These are phyloP conservation scores for Callimorpha dominula DNA, from an alignment of 2,888 invertebrate genomes.

Conservation along the genomic window DNA sequence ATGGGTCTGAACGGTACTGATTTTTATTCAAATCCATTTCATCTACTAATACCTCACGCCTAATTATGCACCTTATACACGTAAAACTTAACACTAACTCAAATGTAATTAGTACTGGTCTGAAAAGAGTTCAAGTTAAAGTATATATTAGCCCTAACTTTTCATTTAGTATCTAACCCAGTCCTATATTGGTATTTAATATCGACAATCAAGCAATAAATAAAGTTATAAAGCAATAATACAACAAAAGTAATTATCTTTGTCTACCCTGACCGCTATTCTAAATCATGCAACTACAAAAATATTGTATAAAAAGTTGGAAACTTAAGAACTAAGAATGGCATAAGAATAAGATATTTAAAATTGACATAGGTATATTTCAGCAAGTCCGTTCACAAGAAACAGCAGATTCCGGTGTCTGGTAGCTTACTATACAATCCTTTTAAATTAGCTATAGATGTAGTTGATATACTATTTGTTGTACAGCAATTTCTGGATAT, in stretches of 20 bases:
- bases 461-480: too few relatives aligned
- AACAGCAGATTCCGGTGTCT: too few relatives aligned
- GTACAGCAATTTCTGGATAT: too few relatives aligned
- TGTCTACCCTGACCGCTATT: slow-evolving; percentile 9
- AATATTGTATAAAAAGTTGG: too few relatives aligned
- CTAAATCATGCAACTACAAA: background rate
- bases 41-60: background rate
- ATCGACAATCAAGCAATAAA: background rate
- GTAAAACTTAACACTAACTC: too few relatives aligned
- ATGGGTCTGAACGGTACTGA: too few relatives aligned
- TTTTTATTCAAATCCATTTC: background rate
- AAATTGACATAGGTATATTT: too few relatives aligned
- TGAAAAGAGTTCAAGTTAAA: background rate
- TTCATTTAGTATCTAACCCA: background rate
- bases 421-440: too few relatives aligned
- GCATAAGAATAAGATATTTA: too few relatives aligned
- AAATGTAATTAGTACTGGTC: background rate
- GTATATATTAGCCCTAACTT: slow-evolving; percentile 1
- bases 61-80: background rate
- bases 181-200: background rate
- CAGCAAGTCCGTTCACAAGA: too few relatives aligned
- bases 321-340: too few relatives aligned
- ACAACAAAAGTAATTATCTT: slow-evolving; percentile 4
- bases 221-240: background rate
- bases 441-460: too few relatives aligned